These are phyloP conservation scores for Coptotermes formosanus DNA, from an alignment of 1,140 invertebrate genomes.

Conservation along the genomic window DNA sequence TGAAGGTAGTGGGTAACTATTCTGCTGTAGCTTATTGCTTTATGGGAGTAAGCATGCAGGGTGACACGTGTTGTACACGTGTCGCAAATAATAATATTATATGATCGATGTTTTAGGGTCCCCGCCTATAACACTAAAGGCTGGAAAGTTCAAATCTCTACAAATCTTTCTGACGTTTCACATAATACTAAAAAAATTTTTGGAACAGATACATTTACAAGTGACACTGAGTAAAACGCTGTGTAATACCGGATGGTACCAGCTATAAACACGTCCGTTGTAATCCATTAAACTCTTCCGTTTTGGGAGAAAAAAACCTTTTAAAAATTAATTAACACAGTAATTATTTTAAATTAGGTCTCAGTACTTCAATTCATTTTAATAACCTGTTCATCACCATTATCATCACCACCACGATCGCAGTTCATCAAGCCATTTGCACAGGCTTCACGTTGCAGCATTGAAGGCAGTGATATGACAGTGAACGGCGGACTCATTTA, in stretches of 20 bases:
- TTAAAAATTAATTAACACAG: not conserved
- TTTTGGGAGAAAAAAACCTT: not conserved
- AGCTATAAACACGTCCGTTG: not conserved
- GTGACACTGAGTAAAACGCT: not conserved
- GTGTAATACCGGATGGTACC: not conserved
- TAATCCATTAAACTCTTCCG: not conserved
- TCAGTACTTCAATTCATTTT: not conserved
- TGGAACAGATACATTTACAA: not conserved
- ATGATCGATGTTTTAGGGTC: too few species aligned
- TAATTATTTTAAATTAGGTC: not conserved
- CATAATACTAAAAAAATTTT: not conserved
- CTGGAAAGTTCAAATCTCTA: too few species aligned
- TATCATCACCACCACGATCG: not conserved
- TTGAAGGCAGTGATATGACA: not conserved
- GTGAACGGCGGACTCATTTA: not conserved
- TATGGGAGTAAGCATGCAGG: too few species aligned
- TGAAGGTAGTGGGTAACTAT: too few species aligned
- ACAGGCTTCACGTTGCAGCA: not conserved
- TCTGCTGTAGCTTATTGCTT: too few species aligned
- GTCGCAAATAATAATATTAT: too few species aligned
- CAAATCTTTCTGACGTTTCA: not conserved
- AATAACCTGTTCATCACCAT: not conserved
- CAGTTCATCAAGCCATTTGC: not conserved
- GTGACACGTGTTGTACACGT: too few species aligned
- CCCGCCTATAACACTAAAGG: too few species aligned